Percentiles rank a stretch among this genome's conserved stretches.
phyloP scores from a whole-genome alignment of 2,113 vertebrate species.

The Micronycteris hirsuta region DNA sequence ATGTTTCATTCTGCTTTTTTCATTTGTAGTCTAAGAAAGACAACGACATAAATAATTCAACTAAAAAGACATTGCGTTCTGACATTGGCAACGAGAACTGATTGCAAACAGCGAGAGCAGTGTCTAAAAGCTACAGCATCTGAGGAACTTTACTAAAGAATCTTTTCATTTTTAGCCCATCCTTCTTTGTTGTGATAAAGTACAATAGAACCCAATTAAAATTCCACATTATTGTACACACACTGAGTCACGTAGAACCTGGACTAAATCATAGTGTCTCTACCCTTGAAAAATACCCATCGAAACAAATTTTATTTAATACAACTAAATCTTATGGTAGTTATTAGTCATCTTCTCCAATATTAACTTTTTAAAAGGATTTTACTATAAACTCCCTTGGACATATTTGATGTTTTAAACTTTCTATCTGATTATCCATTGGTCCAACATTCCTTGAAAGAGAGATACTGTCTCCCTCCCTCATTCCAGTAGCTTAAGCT shows the following conservation, averaged over 20 bases:
- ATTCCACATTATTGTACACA: neutral
- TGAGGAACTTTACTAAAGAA: neutral
- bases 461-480: neutral
- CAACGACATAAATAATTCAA: constrained; percentile 66
- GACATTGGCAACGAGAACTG: neutral
- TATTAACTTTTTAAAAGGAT: neutral
- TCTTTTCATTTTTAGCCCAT: neutral
- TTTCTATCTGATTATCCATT: neutral
- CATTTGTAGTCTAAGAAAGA: constrained; percentile 51
- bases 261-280: neutral
- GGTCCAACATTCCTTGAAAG: neutral
- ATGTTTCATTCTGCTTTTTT: constrained; percentile 55
- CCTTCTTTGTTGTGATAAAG: neutral
- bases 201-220: neutral
- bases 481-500: neutral
- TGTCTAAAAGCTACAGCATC: neutral
- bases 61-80: constrained; percentile 9
- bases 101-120: neutral
- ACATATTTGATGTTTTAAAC: neutral
- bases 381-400: neutral
- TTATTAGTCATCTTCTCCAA: neutral
- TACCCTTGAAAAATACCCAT: neutral
- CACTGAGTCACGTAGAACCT: neutral
- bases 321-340: neutral
- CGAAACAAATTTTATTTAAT: neutral